Conservation (phyloP, 2,113 vertebrate species). For the Thunnus maccoyii region DNA sequence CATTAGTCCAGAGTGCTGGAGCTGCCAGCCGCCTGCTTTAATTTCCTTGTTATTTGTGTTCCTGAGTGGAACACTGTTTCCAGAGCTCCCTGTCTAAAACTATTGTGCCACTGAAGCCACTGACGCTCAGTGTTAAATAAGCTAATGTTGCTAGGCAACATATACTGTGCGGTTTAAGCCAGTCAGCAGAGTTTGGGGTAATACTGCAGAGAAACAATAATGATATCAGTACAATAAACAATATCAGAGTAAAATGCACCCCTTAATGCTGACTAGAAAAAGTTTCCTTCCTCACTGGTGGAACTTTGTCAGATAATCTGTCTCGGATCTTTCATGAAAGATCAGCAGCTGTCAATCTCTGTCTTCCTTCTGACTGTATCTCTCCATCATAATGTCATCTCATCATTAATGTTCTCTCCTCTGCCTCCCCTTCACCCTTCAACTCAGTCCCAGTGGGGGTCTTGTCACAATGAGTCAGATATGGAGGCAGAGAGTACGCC, state of each 20-base stretch:
- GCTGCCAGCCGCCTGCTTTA: constrained; percentile 14
- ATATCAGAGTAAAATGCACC: neutral
- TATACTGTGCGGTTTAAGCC: constrained; percentile 15
- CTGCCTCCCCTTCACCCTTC: constrained; percentile 37
- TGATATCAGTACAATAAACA: neutral
- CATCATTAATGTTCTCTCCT: constrained; percentile 33
- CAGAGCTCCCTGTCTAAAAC: constrained; percentile 18
- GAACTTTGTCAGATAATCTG: constrained; percentile 10
- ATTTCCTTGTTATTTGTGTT: constrained; percentile 24
- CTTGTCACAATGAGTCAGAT: constrained; percentile 39
- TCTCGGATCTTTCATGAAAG: neutral
- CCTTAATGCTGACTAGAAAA: neutral
- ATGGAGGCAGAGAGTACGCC: constrained; percentile 10
- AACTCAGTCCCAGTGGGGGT: constrained; percentile 20
- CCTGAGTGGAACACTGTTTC: constrained; percentile 18
- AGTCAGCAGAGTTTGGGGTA: constrained; percentile 23
- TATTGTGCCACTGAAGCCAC: constrained; percentile 5
- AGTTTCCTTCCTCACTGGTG: neutral
- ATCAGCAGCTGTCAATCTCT: constrained; percentile 42
- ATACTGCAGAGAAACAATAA: constrained; percentile 10
- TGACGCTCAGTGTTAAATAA: constrained; percentile 31
- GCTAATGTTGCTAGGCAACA: constrained; percentile 63
- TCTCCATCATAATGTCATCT: constrained; percentile 46
- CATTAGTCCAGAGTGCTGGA: neutral
- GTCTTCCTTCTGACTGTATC: constrained; percentile 21